Evolutionary conservation across 1,140 invertebrate genomes (phyloP).

Genomic region (Papilio dardanus): DNA sequence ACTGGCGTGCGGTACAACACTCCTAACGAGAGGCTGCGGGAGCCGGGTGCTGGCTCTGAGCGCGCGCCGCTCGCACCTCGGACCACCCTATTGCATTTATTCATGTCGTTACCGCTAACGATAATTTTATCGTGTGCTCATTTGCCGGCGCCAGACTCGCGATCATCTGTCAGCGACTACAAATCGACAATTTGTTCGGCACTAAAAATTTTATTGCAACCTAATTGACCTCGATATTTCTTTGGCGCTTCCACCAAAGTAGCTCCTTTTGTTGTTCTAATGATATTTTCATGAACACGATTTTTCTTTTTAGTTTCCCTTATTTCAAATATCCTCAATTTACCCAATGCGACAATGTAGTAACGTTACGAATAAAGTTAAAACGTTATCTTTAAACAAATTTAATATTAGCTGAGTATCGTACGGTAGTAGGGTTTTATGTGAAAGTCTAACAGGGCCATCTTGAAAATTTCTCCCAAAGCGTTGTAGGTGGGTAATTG

Average conservation of each 20-base stretch:
- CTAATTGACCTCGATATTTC: conserved; percentile 71
- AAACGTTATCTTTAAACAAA: conserved; percentile 18
- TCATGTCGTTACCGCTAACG: conserved; percentile 83
- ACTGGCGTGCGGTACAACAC: conserved; percentile 57
- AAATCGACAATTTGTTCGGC: conserved; percentile 79
- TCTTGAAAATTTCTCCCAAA: conserved; percentile 66
- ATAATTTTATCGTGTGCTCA: conserved; percentile 84
- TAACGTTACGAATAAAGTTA: not conserved
- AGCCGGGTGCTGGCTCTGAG: conserved; percentile 1
- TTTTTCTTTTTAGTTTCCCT: not conserved
- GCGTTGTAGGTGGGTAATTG: conserved; percentile 71
- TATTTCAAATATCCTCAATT: not conserved
- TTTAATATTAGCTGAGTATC: conserved; percentile 23
- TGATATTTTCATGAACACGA: not conserved
- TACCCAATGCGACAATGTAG: not conserved
- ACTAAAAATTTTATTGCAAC: conserved; percentile 79
- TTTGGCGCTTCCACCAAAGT: conserved; percentile 17
- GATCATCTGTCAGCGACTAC: conserved; percentile 76
- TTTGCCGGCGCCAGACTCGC: conserved; percentile 80
- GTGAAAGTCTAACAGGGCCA: conserved; percentile 50
- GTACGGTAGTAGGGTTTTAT: conserved; percentile 22
- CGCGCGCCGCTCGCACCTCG: conserved; percentile 54
- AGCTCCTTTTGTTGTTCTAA: conserved; percentile 30
- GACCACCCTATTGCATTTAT: conserved; percentile 82
- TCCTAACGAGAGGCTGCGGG: conserved; percentile 62